Evolutionary conservation across 2,797 vertebrate species (phyloP), one percentile per base, ranked within the genome.

Genomic region (Acipenser oxyrinchus): DNA sequence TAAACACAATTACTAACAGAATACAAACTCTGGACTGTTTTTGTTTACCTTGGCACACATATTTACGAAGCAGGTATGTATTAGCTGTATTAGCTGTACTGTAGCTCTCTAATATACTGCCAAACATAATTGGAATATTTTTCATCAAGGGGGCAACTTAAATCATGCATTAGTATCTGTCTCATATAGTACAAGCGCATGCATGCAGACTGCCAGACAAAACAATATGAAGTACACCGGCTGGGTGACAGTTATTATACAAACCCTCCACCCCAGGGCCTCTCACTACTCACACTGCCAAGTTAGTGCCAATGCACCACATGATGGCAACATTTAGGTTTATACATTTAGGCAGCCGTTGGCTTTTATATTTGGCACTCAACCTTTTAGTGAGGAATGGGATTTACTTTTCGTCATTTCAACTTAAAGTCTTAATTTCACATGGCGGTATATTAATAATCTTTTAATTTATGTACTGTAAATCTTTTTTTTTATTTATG

Each of bases 231-330:
- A 53, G 12, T 58, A 48, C 49, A 64, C 52, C 53, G 48, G 68
- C 52, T 69, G 68, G 52, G 53, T 64, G 62, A 64, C 68, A 64
- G 68, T 64, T 64, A 59, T 69, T 50, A 52, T 18, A 64, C 11
- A 68, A 51, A 69, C 52, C 64, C 63, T 69, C 68, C 62, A 59
- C 62, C 60, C 62, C 49, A 49, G 62, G 62, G 68, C 63, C 58
- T 18, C 62, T 50, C 48, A 55, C 55, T 48, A 48, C n/a, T 57
- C n/a, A 13, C 52, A 12, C 49, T 48, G 62, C 62, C 68, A 59
- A 62, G n/a, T 58, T 51, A 64, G 52, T 69, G 68, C 68, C 68
- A 69, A 49, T 9, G 48, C 68, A 23, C 8, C 11, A 23, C 53
- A 59, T 13, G 13, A 37, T 15, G 10, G 55, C 15, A 8, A 51